A percentile compares a stretch with the other conserved stretches of the same genome.
phyloP scores from a whole-genome alignment of 2,113 vertebrate genomes.

The Empidonax alnorum region DNA sequence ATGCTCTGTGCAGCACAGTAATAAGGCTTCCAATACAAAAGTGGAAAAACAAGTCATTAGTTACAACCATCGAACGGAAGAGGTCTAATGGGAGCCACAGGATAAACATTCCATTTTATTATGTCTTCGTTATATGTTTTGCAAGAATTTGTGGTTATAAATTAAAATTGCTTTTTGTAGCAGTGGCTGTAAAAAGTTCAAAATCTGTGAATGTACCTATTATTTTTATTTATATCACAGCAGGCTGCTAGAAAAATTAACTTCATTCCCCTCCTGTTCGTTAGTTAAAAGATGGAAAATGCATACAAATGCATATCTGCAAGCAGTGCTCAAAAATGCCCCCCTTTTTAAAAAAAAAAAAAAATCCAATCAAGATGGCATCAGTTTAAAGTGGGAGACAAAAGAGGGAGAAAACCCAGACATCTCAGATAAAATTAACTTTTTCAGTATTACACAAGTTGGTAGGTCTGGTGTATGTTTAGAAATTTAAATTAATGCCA shows the following conservation, averaged over 20 bases:
- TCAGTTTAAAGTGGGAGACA: neutral
- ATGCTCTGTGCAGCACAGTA: slow-evolving; percentile 64
- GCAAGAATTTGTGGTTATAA: slow-evolving; percentile 53
- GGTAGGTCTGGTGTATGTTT: neutral
- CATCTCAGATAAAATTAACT: neutral
- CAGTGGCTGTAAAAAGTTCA: slow-evolving; percentile 44
- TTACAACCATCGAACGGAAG: slow-evolving; percentile 64
- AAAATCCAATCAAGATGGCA: neutral
- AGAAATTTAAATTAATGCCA: neutral
- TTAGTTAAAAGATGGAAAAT: slow-evolving; percentile 62
- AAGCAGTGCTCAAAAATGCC: neutral
- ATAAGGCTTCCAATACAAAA: slow-evolving; percentile 70
- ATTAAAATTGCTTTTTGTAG: slow-evolving; percentile 72
- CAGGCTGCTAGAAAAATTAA: slow-evolving; percentile 47
- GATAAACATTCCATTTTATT: slow-evolving; percentile 73
- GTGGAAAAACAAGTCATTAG: slow-evolving; percentile 79
- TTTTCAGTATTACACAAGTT: neutral
- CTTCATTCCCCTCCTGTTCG: neutral
- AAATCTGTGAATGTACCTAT: slow-evolving; percentile 59
- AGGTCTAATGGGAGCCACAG: slow-evolving; percentile 72
- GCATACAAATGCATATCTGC: slow-evolving; percentile 19
- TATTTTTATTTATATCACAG: slow-evolving; percentile 72
- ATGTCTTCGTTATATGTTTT: slow-evolving; percentile 70
- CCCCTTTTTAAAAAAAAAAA: too few relatives aligned
- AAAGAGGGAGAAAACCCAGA: neutral